Evolutionary conservation across 2,113 vertebrate genomes (phyloP), one percentile per base, ranked within the genome.

Genomic region (Polypterus senegalus): DNA sequence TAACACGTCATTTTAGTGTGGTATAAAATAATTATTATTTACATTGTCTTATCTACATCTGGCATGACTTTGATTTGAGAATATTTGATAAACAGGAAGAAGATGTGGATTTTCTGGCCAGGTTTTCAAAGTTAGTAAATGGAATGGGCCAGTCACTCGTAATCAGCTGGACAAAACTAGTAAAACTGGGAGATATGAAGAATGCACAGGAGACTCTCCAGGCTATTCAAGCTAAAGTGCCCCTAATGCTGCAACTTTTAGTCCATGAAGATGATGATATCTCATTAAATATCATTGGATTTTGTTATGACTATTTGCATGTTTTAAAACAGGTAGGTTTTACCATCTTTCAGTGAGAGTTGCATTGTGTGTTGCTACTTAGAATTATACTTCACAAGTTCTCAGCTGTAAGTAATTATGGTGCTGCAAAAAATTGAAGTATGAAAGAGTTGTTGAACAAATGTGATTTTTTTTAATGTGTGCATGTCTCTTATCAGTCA

Each of bases 131-230:
- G 57, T 81, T 99, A 71, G 83, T 98, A 51, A 98, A 97, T 66
- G 96, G 94, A 46, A 98, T 99, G 93, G 96, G 96, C n/a, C 95
- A 97, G 84, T 91, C 92, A n/a, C 75, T 99, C 72, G 92, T 97
- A 70, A 71, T 92, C 69, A 97, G 95, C 82, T 98, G 94, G 94
- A 93, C 87, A 77, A 95, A 94, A 70, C 80, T 97, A 69, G 74
- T 80, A 58, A 98, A 98, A 73, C 69, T 57, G 5, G 91, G 90
- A 1, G 89, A 88, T 58, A 83, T 86, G 64, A 90, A 94, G 70
- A 90, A 82, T 7, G 81, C 90, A 5, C 80, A 89, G 6, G 92
- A 92, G 46, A 81, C 94, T 8, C 82, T 99, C 9, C 86, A 84
- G 67, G 92, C 93, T 3, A 64, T 97, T 66, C 93, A 98, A 87